A percentile compares a stretch with the other conserved stretches of the same genome.
phyloP scores from a whole-genome alignment of 2,888 invertebrate genomes.

The Alentia gelatinosa region DNA sequence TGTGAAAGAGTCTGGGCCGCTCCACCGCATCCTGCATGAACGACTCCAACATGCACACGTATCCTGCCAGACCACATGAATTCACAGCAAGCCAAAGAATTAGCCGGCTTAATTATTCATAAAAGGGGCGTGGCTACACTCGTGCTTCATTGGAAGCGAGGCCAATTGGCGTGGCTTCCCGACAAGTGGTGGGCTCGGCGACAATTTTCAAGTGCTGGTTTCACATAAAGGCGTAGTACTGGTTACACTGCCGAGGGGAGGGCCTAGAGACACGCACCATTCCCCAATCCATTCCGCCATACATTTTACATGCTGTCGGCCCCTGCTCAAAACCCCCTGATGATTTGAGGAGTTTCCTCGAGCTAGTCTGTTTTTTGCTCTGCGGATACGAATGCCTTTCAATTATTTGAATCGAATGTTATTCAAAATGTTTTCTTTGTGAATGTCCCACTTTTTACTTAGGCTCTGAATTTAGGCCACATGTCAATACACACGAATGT shows the following conservation, averaged over 20 bases:
- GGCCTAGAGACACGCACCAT: neutral
- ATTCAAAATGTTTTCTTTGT: too few species aligned
- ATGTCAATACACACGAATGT: too few species aligned
- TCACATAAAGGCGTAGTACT: neutral
- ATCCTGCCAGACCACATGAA: neutral
- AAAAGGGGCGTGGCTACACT: neutral
- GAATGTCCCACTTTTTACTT: too few species aligned
- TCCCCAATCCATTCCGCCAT: neutral
- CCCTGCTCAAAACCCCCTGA: neutral
- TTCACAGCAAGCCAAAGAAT: neutral
- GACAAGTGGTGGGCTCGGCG: neutral
- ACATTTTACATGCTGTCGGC: neutral
- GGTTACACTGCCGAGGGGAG: neutral
- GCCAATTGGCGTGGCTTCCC: neutral
- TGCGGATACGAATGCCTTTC: too few species aligned
- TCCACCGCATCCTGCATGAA: neutral
- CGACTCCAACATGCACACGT: neutral
- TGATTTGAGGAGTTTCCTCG: too few species aligned
- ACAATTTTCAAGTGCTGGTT: constrained; percentile 32
- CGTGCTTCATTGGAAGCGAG: neutral
- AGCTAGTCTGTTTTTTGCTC: too few species aligned
- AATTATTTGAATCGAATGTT: too few species aligned
- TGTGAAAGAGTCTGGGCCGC: too few species aligned
- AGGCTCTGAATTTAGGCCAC: too few species aligned
- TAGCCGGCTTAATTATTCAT: neutral